Percentiles rank a stretch among this genome's conserved stretches.
Conservation (phyloP, 2,888 invertebrate species). For the Scrobipalpa costella region DNA sequence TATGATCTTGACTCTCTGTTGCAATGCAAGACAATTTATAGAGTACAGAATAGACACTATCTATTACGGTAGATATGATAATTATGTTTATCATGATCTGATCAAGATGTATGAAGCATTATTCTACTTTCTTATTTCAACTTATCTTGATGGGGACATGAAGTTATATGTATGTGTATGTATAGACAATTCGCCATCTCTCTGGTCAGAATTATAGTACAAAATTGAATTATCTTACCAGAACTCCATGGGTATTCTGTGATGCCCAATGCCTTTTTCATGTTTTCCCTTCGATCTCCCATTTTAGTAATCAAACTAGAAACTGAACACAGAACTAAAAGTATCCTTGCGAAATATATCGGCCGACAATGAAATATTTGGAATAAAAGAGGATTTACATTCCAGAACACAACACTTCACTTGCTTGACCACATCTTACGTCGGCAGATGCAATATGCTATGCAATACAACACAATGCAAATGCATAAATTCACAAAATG, state of each 20-base stretch:
- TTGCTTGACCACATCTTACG: neutral
- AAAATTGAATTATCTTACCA: too few species aligned
- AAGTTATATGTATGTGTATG: too few species aligned
- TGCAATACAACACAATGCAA: neutral
- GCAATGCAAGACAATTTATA: too few species aligned
- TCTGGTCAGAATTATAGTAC: too few species aligned
- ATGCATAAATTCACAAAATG: neutral
- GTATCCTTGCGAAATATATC: neutral
- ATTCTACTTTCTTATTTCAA: too few species aligned
- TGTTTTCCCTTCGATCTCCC: slow-evolving; percentile 38
- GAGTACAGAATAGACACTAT: too few species aligned
- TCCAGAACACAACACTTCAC: neutral
- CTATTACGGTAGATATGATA: too few species aligned
- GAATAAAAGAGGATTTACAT: neutral
- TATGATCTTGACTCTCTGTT: too few species aligned
- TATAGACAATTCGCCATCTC: too few species aligned
- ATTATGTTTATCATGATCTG: too few species aligned
- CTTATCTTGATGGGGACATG: too few species aligned
- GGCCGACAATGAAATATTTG: neutral
- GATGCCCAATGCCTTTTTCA: slow-evolving; percentile 39
- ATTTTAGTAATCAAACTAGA: slow-evolving; percentile 28
- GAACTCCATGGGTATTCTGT: slow-evolving; percentile 45
- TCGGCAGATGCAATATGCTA: neutral
- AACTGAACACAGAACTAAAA: neutral
- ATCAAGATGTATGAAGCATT: too few species aligned